These are phyloP conservation scores for Xerus rutilus DNA, from an alignment of 2,797 vertebrate species.

Conservation along the genomic window DNA sequence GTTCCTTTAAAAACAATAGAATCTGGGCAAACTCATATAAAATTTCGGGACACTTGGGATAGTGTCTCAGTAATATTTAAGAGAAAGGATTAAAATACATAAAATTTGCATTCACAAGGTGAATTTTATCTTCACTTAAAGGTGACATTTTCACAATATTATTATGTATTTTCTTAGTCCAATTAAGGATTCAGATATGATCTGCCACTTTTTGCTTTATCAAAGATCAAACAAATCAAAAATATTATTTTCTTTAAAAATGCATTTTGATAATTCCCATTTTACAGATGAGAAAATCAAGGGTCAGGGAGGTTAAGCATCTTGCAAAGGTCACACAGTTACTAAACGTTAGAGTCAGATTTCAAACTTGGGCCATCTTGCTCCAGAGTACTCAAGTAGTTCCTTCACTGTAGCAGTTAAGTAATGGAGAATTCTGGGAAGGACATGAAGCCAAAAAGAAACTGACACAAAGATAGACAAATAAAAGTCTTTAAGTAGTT, in stretches of 20 bases:
- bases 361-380: neutral
- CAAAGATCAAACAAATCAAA: slow-evolving; percentile 41
- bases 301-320: neutral
- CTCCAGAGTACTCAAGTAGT: neutral
- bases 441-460: neutral
- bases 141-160: neutral
- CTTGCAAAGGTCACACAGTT: neutral
- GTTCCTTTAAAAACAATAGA: slow-evolving; percentile 54
- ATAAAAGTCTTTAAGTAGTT: neutral
- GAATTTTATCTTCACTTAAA: slow-evolving; percentile 45
- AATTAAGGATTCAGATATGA: neutral
- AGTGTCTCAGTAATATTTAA: neutral
- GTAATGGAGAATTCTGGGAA: neutral
- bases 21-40: neutral
- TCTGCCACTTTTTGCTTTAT: slow-evolving; percentile 5
- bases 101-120: neutral
- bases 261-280: neutral
- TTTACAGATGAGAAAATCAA: slow-evolving; percentile 27
- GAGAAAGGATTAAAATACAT: neutral
- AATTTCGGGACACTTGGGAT: neutral
- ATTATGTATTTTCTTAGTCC: neutral
- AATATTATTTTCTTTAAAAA: slow-evolving; percentile 38
- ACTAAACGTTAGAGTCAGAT: slow-evolving; percentile 37
- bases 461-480: neutral
- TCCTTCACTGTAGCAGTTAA: neutral